Evolutionary conservation across 2,888 invertebrate genomes (phyloP).

Genomic region (Poecilobothrus nobilitatus): DNA sequence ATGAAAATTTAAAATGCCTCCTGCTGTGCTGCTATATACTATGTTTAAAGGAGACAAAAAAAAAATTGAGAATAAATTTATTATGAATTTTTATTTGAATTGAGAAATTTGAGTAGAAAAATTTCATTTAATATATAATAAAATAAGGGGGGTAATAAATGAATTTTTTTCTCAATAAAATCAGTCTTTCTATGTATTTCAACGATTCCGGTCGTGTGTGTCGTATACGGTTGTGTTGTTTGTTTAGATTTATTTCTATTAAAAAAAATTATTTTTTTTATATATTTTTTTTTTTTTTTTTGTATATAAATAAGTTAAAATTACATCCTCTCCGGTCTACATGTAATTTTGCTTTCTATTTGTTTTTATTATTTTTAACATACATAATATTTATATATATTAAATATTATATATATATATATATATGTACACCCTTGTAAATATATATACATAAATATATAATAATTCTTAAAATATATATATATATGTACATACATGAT

Average conservation of each 20-base stretch:
- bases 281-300: background rate
- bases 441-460: too few species aligned
- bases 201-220: slow-evolving; percentile 25
- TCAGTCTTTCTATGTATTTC: slow-evolving; percentile 26
- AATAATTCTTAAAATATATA: too few species aligned
- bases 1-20: too few species aligned
- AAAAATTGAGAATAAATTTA: too few species aligned
- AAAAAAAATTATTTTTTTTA: slow-evolving; percentile 20
- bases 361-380: background rate
- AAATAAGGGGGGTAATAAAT: slow-evolving; percentile 1
- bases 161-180: background rate
- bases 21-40: too few species aligned
- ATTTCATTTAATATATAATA: too few species aligned
- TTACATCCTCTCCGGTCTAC: slow-evolving; percentile 9
- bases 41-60: too few species aligned
- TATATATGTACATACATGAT: too few species aligned
- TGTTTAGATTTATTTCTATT: slow-evolving; percentile 23
- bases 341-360: background rate
- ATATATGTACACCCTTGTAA: background rate
- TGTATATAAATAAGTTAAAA: background rate
- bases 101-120: too few species aligned
- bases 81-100: too few species aligned
- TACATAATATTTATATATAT: background rate
- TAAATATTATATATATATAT: background rate
- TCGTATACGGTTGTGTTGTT: slow-evolving; percentile 25